phyloP scores from a whole-genome alignment of 1,140 invertebrate species.

The Cardiocondyla obscurior region DNA sequence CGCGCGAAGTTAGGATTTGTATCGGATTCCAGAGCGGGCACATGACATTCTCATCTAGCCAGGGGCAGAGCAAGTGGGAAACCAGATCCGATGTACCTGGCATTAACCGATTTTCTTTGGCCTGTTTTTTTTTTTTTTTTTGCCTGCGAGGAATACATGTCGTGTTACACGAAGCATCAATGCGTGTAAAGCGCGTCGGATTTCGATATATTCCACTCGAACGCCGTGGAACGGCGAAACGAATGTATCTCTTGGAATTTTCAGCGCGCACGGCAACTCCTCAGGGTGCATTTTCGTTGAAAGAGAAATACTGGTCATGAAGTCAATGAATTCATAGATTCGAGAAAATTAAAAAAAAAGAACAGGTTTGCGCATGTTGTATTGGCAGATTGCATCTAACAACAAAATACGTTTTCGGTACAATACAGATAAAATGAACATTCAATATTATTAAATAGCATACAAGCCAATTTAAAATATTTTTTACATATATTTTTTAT shows the following conservation, averaged over 20 bases:
- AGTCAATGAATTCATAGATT: not conserved
- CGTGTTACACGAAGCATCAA: not conserved
- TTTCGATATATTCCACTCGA: constrained; percentile 15
- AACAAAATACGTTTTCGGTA: not conserved
- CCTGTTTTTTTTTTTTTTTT: constrained; percentile 13
- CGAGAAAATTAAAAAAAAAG: not conserved
- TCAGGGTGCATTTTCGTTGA: not conserved
- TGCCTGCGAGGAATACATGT: not conserved
- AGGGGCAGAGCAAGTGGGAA: not conserved
- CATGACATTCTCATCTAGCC: constrained; percentile 18
- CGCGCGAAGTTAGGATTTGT: constrained; percentile 42
- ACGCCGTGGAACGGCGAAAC: not conserved
- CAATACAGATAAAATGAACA: not conserved
- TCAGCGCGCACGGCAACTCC: not conserved
- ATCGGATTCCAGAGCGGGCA: constrained; percentile 7
- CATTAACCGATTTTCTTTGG: not conserved
- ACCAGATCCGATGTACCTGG: constrained; percentile 7
- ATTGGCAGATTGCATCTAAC: not conserved
- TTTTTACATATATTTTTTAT: not conserved
- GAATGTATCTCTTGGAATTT: not conserved
- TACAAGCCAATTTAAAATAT: not conserved
- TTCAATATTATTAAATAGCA: not conserved
- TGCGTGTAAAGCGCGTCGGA: not conserved
- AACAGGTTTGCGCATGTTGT: not conserved
- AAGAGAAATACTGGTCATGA: not conserved